Conservation (phyloP, 2,797 vertebrate species). For the Hipposideros larvatus region DNA sequence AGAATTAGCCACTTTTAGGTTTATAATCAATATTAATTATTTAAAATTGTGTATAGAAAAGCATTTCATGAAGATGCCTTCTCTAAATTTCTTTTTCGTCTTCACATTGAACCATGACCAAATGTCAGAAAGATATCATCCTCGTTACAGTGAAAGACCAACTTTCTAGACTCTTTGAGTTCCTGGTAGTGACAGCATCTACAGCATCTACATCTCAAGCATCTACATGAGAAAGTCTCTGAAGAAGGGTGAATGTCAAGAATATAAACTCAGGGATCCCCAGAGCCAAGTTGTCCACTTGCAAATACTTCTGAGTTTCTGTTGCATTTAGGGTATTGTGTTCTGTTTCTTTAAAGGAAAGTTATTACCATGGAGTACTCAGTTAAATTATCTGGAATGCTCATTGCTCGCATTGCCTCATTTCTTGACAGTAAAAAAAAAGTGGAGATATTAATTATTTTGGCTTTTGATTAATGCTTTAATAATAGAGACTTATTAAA, state of each 20-base stretch:
- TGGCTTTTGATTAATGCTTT: not conserved
- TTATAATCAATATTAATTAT: not conserved
- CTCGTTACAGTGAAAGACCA: not conserved
- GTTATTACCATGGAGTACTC: not conserved
- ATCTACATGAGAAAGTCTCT: not conserved
- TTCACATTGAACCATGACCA: not conserved
- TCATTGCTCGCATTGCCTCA: not conserved
- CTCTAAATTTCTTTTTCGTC: not conserved
- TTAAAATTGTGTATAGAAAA: not conserved
- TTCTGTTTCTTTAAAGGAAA: not conserved
- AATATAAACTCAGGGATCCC: accelerated
- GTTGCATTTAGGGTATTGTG: accelerated
- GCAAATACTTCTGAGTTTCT: not conserved
- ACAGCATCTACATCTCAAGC: accelerated
- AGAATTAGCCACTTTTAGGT: not conserved
- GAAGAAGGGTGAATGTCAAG: not conserved
- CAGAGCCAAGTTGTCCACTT: not conserved
- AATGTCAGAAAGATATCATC: accelerated
- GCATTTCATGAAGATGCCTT: not conserved
- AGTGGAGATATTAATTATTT: not conserved
- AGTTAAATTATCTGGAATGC: not conserved
- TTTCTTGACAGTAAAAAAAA: not conserved
- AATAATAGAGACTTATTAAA: not conserved
- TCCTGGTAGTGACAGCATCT: accelerated
- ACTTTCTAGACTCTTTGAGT: not conserved